Base-by-base conservation (phyloP, 2,888 invertebrate genomes). In the Ypsolopha scabrella region DNA sequence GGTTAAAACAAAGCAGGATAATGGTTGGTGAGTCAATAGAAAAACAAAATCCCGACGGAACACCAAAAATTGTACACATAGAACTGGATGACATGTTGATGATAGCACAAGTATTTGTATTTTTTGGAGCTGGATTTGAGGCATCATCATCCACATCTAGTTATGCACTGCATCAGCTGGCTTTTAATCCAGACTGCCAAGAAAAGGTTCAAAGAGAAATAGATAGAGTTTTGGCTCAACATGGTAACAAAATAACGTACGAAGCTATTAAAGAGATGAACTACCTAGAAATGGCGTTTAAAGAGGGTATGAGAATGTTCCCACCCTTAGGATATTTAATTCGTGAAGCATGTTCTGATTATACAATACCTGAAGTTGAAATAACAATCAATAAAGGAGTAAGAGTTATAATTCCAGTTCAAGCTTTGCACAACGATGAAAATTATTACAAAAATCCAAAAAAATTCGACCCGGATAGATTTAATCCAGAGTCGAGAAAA, bases 131-230 rank as follows among this genome's bases (percentile, higher is more conserved):
- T 24, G 70, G 70, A 0, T 68, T 64, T 50, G 68, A 68, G 54
- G 66, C 68, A 1, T 68, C 68, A 0, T 66, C 68, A 13, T 61
- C 63, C 8, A 58, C 65, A 6, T 55, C 67, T 13, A 63, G 63
- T 51, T 65, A 61, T 39, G 56, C 60, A 8, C 53, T 62, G 0
- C 66, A 65, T 50, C 54, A 59, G 41, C 57, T 70, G 0, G 67
- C 69, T 2, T 54, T 58, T 6, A 55, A 68, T 54, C 63, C 63
- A 8, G 60, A 64, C 2, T 49, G 63, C 6, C 70, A 70, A 41
- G 55, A 60, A 24, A 63, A 55, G 45, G 56, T 63, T 6, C 58
- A 60, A 46, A 53, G 61, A 44, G 66, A 70, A 53, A 57, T 69
- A n/a, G 64, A 58, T 43, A 36, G 10, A 37, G 55, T 56, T 41